Evolutionary conservation across 2,888 invertebrate species (phyloP), one percentile per base, ranked within the genome.

Genomic region (Palloptera scutellata): DNA sequence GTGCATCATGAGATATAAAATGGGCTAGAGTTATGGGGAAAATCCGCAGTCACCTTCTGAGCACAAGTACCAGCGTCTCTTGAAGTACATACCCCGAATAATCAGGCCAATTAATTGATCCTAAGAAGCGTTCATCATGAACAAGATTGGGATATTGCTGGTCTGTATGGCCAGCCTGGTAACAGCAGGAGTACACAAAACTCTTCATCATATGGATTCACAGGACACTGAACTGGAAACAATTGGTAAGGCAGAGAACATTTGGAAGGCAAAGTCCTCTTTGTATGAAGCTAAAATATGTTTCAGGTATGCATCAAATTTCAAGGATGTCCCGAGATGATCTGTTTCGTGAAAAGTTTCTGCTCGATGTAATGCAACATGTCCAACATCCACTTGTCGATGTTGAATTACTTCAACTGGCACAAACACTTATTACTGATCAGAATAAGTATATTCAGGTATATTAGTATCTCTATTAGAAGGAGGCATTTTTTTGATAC

Each of bases 261-360:
- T 54, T 65, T 52, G 17, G 12, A 41, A 4, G 1, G 48, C 4
- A 17, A 30, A 5, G 48, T 5, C 11, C 11, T 12, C 12, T 52
- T 40, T 17, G 19, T 48, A 8, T n/a, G 12, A 30, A 30, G 6
- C 6, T 4, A 10, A 30, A 4, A 30, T 30, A 12, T n/a, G 30
- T 55, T 59, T 2, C 20, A 74, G 74, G 52, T 53, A 64, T 53
- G 6, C 67, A 71, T 40, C 69, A 58, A 12, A 53, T 74, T 13
- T 67, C 72, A 17, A 67, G 70, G 52, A 65, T 81, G 72, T 72
- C 75, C 15, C 60, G 57, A 63, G 73, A 74, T 61, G 77, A 79
- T 45, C 68, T 81, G 69, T 61, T 76, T 60, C 75, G 72, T n/a
- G 81, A 81, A 55, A 81, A 79, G 65, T 78, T 81, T 58, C 64